Evolutionary conservation across 2,113 vertebrate genomes (phyloP), one percentile per base, ranked within the genome.

Genomic region (Microtus montanus): DNA sequence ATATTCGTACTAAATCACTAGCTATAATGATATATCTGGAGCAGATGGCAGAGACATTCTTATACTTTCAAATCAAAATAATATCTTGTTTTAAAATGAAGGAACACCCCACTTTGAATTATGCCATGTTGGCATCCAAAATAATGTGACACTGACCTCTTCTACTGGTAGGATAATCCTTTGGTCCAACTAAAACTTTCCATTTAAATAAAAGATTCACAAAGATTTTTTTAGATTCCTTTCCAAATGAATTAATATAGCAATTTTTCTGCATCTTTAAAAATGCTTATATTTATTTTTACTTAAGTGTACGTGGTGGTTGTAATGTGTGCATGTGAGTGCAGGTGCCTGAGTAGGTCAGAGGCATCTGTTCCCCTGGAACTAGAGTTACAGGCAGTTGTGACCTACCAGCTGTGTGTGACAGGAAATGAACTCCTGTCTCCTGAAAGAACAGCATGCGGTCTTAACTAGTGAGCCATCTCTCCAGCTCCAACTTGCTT

Each of bases 41-140:
- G 47, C 95, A 98, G 92, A 98, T 95, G 95, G 90, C 6, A 96
- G 7, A 94, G 7, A 93, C 90, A 24, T 20, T 86, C 92, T 85
- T 30, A 49, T 2, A 13, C 44, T 77, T 66, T 93, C 44, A 96
- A 87, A 97, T 93, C 28, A 97, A 92, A 44, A n/a, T 79, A 75
- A 94, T 3, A 90, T 97, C 93, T 78, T 97, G 7, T 33, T 96
- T 97, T 97, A 96, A 87, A 77, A 93, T 92, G 92, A 98, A 87
- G 64, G 24, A 94, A 74, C 49, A 49, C 49, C 74, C 28, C 74
- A 41, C 84, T 93, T 92, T 49, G 5, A 86, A 88, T 92, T 79
- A 49, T 68, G 26, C 68, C 91, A 95, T 80, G 5, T 22, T 38
- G 1, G 38, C 63, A 89, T 86, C 73, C 90, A 83, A 93, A 77